Evolutionary conservation across 1,140 invertebrate species (phyloP), one percentile per base, ranked within the genome.

Genomic region (Mylabris phalerata): DNA sequence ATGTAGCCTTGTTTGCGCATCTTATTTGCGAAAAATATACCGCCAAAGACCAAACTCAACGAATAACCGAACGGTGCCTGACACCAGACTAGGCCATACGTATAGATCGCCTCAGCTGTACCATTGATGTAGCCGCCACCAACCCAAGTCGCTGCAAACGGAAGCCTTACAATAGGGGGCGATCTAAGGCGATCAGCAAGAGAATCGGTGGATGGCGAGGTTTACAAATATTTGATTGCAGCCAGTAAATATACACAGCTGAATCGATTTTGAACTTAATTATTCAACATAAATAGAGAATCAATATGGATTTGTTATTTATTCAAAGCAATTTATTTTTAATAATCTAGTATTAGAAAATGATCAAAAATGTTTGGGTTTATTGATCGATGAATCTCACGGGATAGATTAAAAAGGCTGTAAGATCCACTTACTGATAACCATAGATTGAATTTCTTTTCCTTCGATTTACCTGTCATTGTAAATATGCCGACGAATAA

Each of bases 121-220:
- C 96, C 96, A 74, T 98, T 98, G 71, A 98, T 98, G 78, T 98
- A 98, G 32, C 95, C 96, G 39, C 96, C 96, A 55, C 96, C 96
- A 10, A 98, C 95, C 96, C 96, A 98, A 13, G 95, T 98, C 13
- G 95, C 95, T 89, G 74, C 19, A 19, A 74, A 70, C 50, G 55
- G 62, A 62, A 48, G 10, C 9, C 4, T 42, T 42, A 7, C 41
- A 39, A 55, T 13, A 6, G 10, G 19, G 19, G 19, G 0, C 7
- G 0, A 32, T 32, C 24, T 25, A 6, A 39, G 42, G 11, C 27
- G 45, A 44, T 45, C 5, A 24, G 19, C 19, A 26, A 9, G 46
- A 32, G 5, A 6, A 6, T 48, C 24, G 19, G 19, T 19, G 19
- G 19, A 2, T 19, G 1, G 1, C 19, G 19, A 19, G 19, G 19